These are phyloP conservation scores for Doris montereyensis DNA, from an alignment of 2,888 invertebrate genomes.

Conservation along the genomic window DNA sequence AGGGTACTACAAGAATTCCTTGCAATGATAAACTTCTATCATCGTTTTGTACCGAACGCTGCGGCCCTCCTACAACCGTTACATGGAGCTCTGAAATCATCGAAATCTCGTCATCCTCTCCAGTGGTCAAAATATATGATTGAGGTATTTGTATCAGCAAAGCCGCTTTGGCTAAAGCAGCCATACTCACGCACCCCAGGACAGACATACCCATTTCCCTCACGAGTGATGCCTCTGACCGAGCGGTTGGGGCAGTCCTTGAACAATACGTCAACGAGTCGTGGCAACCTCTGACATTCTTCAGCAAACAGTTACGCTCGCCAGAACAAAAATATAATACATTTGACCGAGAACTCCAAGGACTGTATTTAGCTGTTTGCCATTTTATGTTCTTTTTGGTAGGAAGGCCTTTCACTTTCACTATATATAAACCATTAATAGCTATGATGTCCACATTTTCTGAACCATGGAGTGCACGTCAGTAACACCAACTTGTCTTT, in stretches of 20 bases:
- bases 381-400: too few relatives aligned
- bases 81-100: too few relatives aligned
- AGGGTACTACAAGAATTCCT: too few relatives aligned
- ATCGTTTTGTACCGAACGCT: too few relatives aligned
- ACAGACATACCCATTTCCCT: background rate
- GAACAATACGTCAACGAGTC: background rate
- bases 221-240: background rate
- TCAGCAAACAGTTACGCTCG: background rate
- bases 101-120: too few relatives aligned
- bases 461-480: background rate
- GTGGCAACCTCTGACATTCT: background rate
- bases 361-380: slow-evolving; percentile 1
- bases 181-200: background rate
- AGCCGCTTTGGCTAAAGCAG: background rate
- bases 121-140: background rate
- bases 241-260: background rate
- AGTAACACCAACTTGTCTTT: background rate
- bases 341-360: background rate
- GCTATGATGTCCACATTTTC: background rate
- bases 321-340: background rate
- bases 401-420: too few relatives aligned
- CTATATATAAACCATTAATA: too few relatives aligned
- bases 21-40: too few relatives aligned
- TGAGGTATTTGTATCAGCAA: background rate
- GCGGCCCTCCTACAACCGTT: too few relatives aligned